These are phyloP conservation scores for Muscicapa striata DNA, from an alignment of 2,797 vertebrate species.

Conservation along the genomic window DNA sequence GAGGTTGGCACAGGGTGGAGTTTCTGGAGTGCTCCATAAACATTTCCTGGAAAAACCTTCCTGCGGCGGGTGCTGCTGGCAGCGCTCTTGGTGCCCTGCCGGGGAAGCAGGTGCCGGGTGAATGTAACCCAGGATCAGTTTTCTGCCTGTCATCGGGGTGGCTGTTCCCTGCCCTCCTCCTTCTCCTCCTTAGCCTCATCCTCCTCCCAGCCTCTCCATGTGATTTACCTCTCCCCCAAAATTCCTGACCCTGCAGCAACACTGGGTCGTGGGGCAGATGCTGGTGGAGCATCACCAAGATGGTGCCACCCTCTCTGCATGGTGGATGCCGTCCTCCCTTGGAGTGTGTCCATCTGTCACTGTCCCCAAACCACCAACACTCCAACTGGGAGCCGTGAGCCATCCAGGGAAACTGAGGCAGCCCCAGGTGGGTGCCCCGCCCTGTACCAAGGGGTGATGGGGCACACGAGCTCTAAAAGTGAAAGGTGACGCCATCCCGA, in stretches of 20 bases:
- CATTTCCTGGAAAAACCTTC: constrained; percentile 32
- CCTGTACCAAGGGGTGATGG: not conserved
- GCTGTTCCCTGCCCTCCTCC: not conserved
- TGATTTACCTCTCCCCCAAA: not conserved
- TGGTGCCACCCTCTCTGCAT: accelerated
- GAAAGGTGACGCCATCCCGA: constrained; percentile 7
- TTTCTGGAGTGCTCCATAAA: not conserved
- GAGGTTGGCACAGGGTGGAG: not conserved
- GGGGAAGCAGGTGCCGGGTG: not conserved
- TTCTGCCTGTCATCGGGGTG: not conserved
- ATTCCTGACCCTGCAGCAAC: not conserved
- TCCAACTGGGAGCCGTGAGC: accelerated
- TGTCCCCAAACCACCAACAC: not conserved
- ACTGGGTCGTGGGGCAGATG: accelerated
- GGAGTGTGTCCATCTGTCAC: not conserved
- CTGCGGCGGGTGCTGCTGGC: not conserved
- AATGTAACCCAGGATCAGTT: not conserved
- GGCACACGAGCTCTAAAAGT: constrained; percentile 20
- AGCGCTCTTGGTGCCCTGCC: not conserved
- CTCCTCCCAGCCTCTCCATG: not conserved
- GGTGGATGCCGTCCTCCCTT: accelerated
- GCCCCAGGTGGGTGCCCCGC: not conserved
- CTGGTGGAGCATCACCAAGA: not conserved
- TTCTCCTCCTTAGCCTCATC: not conserved
- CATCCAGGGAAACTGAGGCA: constrained; percentile 19